These are phyloP conservation scores for Dipodomys spectabilis DNA, from an alignment of 2,113 vertebrate genomes.

Conservation along the genomic window DNA sequence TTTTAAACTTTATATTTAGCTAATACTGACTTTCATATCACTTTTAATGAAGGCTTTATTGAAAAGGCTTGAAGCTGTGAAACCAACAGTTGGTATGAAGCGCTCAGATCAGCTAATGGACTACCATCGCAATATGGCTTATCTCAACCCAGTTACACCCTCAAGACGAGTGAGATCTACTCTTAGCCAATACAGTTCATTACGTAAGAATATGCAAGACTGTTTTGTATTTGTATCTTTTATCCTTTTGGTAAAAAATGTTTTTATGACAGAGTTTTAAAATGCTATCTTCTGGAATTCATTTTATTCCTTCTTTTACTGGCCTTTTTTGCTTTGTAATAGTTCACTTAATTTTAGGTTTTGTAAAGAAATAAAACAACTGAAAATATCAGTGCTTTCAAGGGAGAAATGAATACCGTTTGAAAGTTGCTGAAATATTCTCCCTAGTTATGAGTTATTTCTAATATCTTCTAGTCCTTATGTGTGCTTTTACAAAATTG, in stretches of 20 bases:
- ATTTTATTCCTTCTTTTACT: background rate
- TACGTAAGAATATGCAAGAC: conserved; percentile 78
- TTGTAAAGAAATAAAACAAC: background rate
- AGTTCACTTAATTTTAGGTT: conserved; percentile 1
- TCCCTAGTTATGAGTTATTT: background rate
- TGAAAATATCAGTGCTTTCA: conserved; percentile 35
- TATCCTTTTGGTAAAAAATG: background rate
- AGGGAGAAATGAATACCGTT: background rate
- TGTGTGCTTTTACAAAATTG: background rate
- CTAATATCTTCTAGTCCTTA: background rate
- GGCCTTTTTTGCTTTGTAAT: background rate
- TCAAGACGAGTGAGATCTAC: conserved; percentile 83
- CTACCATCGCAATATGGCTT: conserved; percentile 91
- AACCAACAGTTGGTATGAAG: conserved; percentile 92
- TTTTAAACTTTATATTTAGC: background rate
- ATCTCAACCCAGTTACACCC: conserved; percentile 82
- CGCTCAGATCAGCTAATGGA: conserved; percentile 93
- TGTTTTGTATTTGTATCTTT: background rate
- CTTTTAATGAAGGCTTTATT: conserved; percentile 90
- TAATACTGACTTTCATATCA: conserved; percentile 58
- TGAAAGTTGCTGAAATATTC: background rate
- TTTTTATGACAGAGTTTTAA: background rate
- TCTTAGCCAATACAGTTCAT: conserved; percentile 84
- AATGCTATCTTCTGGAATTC: background rate
- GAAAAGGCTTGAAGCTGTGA: conserved; percentile 94